These are phyloP conservation scores for Nemotelus pantherinus DNA, from an alignment of 2,888 invertebrate species.

Conservation along the genomic window DNA sequence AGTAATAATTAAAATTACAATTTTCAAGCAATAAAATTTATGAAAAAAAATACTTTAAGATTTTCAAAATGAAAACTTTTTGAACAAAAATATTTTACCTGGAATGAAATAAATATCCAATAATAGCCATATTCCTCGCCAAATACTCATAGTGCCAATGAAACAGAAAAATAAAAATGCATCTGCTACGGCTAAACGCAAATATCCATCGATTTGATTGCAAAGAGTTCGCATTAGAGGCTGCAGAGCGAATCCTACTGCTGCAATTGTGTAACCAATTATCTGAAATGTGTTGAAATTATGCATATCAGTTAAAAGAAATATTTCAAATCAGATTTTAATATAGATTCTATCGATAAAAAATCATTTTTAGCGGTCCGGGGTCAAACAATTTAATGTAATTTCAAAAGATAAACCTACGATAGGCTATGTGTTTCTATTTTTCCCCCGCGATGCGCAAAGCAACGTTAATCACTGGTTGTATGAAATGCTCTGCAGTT, in stretches of 20 bases:
- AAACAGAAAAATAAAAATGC: slow-evolving; percentile 80
- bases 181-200: slow-evolving; percentile 78
- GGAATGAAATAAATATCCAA: slow-evolving; percentile 82
- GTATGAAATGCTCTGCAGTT: too few relatives aligned
- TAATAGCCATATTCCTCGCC: slow-evolving; percentile 87
- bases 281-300: slow-evolving; percentile 53
- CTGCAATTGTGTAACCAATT: slow-evolving; percentile 78
- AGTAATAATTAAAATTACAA: not conserved
- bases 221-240: slow-evolving; percentile 78
- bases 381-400: too few relatives aligned
- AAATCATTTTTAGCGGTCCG: too few relatives aligned
- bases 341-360: too few relatives aligned
- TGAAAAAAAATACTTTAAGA: too few relatives aligned
- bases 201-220: slow-evolving; percentile 72
- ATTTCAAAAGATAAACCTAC: too few relatives aligned
- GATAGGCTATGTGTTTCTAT: too few relatives aligned
- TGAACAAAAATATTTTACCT: slow-evolving; percentile 65
- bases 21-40: not conserved
- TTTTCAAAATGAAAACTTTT: not conserved
- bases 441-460: too few relatives aligned
- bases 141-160: slow-evolving; percentile 85
- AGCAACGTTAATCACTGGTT: too few relatives aligned
- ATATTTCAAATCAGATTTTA: too few relatives aligned
- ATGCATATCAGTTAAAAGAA: too few relatives aligned
- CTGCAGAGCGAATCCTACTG: slow-evolving; percentile 78